Conservation (phyloP, 2,888 invertebrate species). For the Acanthococcus lagerstroemiae region DNA sequence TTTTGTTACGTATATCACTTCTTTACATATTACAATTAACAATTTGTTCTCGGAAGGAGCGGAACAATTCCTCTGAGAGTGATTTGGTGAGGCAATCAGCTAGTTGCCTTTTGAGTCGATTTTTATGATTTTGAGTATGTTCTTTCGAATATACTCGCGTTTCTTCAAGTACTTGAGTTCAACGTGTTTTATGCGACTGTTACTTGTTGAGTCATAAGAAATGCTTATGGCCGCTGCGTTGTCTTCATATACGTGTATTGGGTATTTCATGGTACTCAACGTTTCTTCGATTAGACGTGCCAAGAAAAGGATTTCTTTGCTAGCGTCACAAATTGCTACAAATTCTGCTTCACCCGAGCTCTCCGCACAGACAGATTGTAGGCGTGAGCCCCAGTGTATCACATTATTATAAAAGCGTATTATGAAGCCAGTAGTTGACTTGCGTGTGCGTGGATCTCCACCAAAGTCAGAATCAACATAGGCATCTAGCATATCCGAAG, state of each 20-base stretch:
- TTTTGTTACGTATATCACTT: too few relatives aligned
- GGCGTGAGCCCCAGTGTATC: constrained; percentile 34
- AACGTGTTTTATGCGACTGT: not conserved
- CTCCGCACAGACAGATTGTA: constrained; percentile 1
- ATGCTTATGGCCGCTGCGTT: not conserved
- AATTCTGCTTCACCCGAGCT: constrained; percentile 38
- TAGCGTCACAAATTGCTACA: constrained; percentile 34
- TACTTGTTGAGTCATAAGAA: not conserved
- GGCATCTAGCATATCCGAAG: constrained; percentile 18
- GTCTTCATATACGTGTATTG: not conserved
- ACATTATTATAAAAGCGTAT: constrained; percentile 34
- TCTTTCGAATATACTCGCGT: not conserved
- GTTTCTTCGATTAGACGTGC: constrained; percentile 6
- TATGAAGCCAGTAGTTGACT: constrained; percentile 36
- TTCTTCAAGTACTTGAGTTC: not conserved
- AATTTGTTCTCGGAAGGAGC: too few relatives aligned
- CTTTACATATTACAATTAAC: too few relatives aligned
- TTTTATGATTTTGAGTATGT: not conserved
- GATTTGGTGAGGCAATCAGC: not conserved
- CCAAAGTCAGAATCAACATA: constrained; percentile 37
- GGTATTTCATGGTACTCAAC: not conserved
- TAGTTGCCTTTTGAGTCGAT: not conserved
- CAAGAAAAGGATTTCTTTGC: not conserved
- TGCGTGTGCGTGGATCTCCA: constrained; percentile 33
- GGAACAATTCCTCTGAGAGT: too few relatives aligned